Base-by-base conservation (phyloP, 2,888 invertebrate genomes). In the Cerastoderma edule region DNA sequence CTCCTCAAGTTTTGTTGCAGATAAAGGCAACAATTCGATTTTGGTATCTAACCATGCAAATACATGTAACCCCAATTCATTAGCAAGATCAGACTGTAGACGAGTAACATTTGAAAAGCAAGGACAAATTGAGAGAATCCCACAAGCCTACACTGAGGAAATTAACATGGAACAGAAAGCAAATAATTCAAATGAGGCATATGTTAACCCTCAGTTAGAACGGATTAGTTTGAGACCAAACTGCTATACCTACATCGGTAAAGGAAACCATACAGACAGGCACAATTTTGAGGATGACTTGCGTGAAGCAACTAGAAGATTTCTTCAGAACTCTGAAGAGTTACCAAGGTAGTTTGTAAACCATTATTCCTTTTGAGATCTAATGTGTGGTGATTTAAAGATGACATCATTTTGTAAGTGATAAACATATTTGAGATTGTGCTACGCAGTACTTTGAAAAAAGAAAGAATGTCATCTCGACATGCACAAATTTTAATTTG, bases 271-370 rank as follows among this genome's bases (percentile, higher is more conserved):
- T 27, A 33, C 27, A 5, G 24, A 54, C n/a, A 67, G 19, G 3
- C 1, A 35, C 10, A 44, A n/a, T 33, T 71, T 80, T 46, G 76
- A 63, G 56, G 78, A 78, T 57, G 75, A 83, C 65, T 66, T 83
- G 3, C 67, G 75, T 24, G 82, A 83, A 69, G 83, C 85, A 10
- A 83, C 83, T 33, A 74, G 78, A 53, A 80, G 78, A 30, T 66
- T 76, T n/a, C 69, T 83, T 3, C 76, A 69, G 46, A 80, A 82
- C 56, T 77, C 80, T 22, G 71, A 74, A 30, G 74, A 80, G 50
- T 80, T 80, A 64, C 75, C 77, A 60, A 74, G 69, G 76, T 77
- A 70, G 27, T 32, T 39, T 33, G 8, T 60, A 1, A 46, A 19
- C 46, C 16, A 24, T 65, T 48, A 3, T 22, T 65, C 63, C 24